Percentiles rank a stretch among this genome's conserved stretches.
Evolutionary conservation across 2,797 vertebrate species (phyloP).

Genomic region (Scolopax bukidnonensis): DNA sequence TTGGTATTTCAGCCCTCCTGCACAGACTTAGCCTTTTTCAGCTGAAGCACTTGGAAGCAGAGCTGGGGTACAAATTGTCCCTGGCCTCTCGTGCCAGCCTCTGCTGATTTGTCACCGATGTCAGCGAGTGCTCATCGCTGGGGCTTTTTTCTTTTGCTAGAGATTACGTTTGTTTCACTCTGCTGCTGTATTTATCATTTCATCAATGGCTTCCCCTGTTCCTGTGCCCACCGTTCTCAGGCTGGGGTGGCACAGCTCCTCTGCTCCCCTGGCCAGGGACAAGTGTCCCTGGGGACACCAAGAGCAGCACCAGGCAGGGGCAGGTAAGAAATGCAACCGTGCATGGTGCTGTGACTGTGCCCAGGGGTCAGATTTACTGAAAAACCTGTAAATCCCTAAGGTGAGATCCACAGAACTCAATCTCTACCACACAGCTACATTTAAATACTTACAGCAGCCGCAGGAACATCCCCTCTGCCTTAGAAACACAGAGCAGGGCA

Average conservation of each 20-base stretch:
- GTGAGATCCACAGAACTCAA: neutral
- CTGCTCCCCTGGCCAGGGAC: too few relatives aligned
- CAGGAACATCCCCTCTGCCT: neutral
- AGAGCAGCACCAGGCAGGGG: neutral
- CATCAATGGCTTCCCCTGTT: neutral
- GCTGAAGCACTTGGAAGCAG: neutral
- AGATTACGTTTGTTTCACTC: neutral
- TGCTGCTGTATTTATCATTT: neutral
- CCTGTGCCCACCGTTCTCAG: neutral
- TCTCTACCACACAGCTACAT: neutral
- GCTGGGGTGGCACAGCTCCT: neutral
- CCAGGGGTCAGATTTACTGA: neutral
- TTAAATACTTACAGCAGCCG: neutral
- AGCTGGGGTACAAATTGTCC: neutral
- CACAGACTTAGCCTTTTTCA: neutral
- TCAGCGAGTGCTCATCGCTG: neutral
- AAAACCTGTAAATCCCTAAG: neutral
- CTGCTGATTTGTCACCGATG: neutral
- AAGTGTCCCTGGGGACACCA: accelerated
- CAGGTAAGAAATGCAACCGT: too few relatives aligned
- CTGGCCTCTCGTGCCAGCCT: neutral
- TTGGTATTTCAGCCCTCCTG: neutral
- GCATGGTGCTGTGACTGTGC: neutral
- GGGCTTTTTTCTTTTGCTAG: neutral
- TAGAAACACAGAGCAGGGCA: neutral